Conservation (phyloP, 2,888 invertebrate species). For the Nowickia ferox region DNA sequence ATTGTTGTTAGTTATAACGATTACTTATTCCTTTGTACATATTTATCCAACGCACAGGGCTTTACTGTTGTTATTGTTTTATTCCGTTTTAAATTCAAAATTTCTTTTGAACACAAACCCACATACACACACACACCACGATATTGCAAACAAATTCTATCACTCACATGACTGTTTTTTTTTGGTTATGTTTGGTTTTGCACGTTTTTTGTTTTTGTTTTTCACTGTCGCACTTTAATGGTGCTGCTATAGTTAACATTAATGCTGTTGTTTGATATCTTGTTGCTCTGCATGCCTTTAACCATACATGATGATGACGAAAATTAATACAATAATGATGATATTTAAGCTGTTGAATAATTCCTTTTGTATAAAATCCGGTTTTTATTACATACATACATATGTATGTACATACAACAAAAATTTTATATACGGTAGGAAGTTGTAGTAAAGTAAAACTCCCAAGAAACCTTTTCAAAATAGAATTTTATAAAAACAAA, state of each 20-base stretch:
- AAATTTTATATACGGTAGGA: slow-evolving; percentile 9
- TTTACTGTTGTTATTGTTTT: slow-evolving; percentile 25
- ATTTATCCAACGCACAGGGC: neutral
- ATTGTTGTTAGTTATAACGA: neutral
- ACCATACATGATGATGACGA: slow-evolving; percentile 28
- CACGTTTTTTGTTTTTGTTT: slow-evolving; percentile 55
- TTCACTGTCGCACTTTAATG: slow-evolving; percentile 20
- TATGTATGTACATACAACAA: neutral
- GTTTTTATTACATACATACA: slow-evolving; percentile 51
- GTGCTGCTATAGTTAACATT: slow-evolving; percentile 31
- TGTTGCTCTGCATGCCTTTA: slow-evolving; percentile 43
- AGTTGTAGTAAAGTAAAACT: slow-evolving; percentile 28
- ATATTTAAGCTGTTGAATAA: slow-evolving; percentile 71
- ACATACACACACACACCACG: neutral
- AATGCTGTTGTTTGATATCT: slow-evolving; percentile 21
- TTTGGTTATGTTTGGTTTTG: slow-evolving; percentile 40
- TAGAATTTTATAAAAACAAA: neutral
- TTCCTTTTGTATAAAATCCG: slow-evolving; percentile 70
- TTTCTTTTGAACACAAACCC: neutral
- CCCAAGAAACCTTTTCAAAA: neutral
- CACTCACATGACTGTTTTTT: slow-evolving; percentile 32
- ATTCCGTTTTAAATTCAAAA: neutral
- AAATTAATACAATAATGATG: slow-evolving; percentile 52
- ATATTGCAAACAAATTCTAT: slow-evolving; percentile 1
- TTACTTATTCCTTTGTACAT: slow-evolving; percentile 19